Base-by-base conservation (phyloP, 2,888 invertebrate genomes). In the Polydesmus complanatus region DNA sequence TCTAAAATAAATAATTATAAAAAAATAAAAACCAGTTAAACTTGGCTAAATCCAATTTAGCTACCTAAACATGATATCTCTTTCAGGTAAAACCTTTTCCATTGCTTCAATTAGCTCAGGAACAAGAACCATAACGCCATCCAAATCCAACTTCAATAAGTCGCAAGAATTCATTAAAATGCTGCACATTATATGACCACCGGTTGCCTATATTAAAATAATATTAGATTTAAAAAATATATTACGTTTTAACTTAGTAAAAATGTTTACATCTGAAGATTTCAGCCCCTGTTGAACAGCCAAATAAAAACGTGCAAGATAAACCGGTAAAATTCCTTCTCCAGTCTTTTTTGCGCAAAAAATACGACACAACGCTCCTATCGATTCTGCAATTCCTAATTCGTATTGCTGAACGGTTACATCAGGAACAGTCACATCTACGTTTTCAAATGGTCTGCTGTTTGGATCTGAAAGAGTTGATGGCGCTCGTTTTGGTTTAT, bases 261-360 rank as follows among this genome's bases (percentile, higher is more conserved):
- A 19, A 26, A 19, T 22, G 37, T 22, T 50, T 66, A 80, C 78
- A 70, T 81, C 79, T 56, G 81, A 79, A 66, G 84, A 80, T 67
- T 83, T 79, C 23, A 95, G 80, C 1, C 94, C 95, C 73, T 91
- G 88, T 68, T 86, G 86, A 65, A 98, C 76, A 2, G 92, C 89
- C 69, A 93, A 83, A 75, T 94, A 95, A 77, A 95, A 93, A 56
- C 96, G 80, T 11, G 95, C 91, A 68, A 95, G 79, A 77, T 97
- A 97, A 1, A 78, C 88, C 1, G 94, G 90, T 59, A 91, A 78
- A 68, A 98, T 91, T 70, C 88, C 86, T 77, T 95, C 95, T 50
- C 89, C 88, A 1, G 93, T 91, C 75, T 91, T 92, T 76, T 94
- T 94, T 0, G 95, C 86, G 74, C 93, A 95, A 73, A 98, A 87